Evolutionary conservation across 1,140 invertebrate species (phyloP), one percentile per base, ranked within the genome.

Genomic region (Euglossa dilemma): DNA sequence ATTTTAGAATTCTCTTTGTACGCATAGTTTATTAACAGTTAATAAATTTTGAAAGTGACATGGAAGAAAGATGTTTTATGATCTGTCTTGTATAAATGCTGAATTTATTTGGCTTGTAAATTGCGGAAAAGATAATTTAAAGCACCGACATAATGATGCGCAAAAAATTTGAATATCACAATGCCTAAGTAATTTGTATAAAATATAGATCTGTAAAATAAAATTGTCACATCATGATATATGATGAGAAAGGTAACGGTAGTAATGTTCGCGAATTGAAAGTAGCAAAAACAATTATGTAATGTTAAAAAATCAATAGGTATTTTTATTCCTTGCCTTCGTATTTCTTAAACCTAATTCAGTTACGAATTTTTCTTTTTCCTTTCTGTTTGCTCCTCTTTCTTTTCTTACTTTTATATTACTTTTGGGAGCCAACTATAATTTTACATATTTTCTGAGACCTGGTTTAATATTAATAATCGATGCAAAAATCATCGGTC

Each of bases 121-220:
- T 85, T 88, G 84, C 83, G 25, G 14, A 67, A 28, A 73, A 63
- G 11, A 63, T 73, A 80, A 72, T 45, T 75, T 59, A 80, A 83
- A 56, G 47, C 45, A 80, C 79, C 72, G 64, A 81, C 78, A 77
- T 80, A 73, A 59, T 88, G 74, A 80, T 80, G 63, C 76, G 70
- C 70, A 86, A 74, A 79, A 84, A 87, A 89, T 85, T 82, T 83
- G 81, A 88, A 88, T 88, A 85, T 87, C 78, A 88, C 77, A 84
- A 85, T 85, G 90, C 89, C 87, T 89, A 91, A 90, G 83, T 90
- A 87, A 90, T 89, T 91, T 91, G 90, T 90, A 89, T 91, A 88
- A 91, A 90, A 79, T 85, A 86, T 66, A 90, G 84, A 86, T 85
- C 85, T 91, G 90, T 89, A 91, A 90, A 89, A 83, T 89, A 89